Evolutionary conservation across 2,888 invertebrate species (phyloP), one percentile per base, ranked within the genome.

Genomic region (Hybos culiciformis): DNA sequence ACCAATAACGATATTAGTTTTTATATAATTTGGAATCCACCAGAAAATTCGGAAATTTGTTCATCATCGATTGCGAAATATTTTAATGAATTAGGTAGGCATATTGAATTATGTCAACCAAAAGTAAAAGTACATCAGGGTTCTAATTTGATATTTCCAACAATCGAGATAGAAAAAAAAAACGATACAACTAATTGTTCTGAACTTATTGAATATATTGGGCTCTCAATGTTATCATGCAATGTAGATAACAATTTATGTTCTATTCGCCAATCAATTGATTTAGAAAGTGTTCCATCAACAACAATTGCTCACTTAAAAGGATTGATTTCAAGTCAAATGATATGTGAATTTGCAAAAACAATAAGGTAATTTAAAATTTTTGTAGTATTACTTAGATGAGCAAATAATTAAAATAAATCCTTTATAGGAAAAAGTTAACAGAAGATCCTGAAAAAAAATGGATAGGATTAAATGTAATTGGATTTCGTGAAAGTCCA

Each of bases 51-150:
- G 12, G 19, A 18, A 11, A 48, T 74, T 19, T 76, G 75, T 50
- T 72, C 75, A 37, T 76, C 76, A n/a, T 75, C 76, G 1, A 50
- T 73, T 34, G 75, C 75, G 11, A 70, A 72, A 49, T 76, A 73
- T 63, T 72, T 76, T 51, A 46, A 61, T 32, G 60, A 66, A 49
- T 57, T 55, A 39, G 66, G 68, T 6, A 70, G 70, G 50, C 50
- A 53, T 5, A 67, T 73, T 3, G 60, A 62, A 43, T 49, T 68
- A 23, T 72, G 70, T 51, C 56, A 56, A 33, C 68, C 71, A 24
- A 61, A 57, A 43, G 57, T 63, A 39, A 53, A 50, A 24, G 55
- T 58, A 14, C 61, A 58, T 36, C 56, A 54, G 5, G 55, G 62
- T 15, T 61, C 65, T 51, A 59, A 64, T 21, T 48, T 69, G 7